Conservation (phyloP, 2,113 vertebrate species). For the Malaclemys terrapin region DNA sequence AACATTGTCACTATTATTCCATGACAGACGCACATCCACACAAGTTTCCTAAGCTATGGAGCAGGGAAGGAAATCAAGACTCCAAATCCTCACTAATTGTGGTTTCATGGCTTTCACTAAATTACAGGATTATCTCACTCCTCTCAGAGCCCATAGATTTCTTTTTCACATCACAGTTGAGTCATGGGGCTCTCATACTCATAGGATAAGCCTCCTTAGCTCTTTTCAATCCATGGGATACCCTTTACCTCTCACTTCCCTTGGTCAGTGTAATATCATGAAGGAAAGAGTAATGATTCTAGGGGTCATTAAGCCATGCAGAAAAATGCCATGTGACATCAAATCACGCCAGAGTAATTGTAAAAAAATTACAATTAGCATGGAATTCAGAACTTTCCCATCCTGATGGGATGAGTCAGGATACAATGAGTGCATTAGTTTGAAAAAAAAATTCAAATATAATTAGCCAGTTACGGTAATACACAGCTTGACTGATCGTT, state of each 20-base stretch:
- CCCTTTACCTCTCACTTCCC: conserved; percentile 63
- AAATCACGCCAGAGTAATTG: conserved; percentile 63
- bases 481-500: conserved; percentile 59
- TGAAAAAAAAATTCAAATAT: conserved; percentile 39
- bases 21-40: conserved; percentile 1
- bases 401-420: conserved; percentile 3
- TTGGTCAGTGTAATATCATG: conserved; percentile 41
- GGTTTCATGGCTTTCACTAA: conserved; percentile 64
- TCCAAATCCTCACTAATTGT: conserved; percentile 76
- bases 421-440: conserved; percentile 28
- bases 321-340: conserved; percentile 67
- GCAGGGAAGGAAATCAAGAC: conserved; percentile 50
- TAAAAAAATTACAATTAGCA: conserved; percentile 45
- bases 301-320: conserved; percentile 72
- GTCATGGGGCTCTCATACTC: conserved; percentile 77
- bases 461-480: conserved; percentile 58
- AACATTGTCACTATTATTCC: background rate
- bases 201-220: conserved; percentile 71
- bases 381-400: conserved; percentile 12
- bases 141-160: conserved; percentile 54
- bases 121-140: conserved; percentile 75
- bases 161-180: conserved; percentile 66
- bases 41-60: conserved; percentile 52
- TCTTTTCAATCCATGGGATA: conserved; percentile 72
- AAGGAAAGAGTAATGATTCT: conserved; percentile 67